Base-by-base conservation (phyloP, 1,140 invertebrate species). In the Sarcophaga peregrina region DNA sequence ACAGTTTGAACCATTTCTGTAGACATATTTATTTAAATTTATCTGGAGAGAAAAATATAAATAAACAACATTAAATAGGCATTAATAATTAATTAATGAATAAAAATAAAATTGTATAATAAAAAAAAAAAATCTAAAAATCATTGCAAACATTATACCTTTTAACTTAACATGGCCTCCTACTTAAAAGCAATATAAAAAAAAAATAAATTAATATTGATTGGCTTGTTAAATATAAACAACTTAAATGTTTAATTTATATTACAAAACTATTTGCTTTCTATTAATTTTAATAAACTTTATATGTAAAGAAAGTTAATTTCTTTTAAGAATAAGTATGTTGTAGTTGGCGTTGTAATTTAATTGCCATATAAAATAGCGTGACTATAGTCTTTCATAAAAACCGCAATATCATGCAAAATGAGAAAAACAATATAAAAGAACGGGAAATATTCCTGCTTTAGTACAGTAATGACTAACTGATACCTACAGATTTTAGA, bases 1-100 rank as follows among this genome's bases (percentile, higher is more conserved):
- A 58, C 83, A 68, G 83, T 80, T 50, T 84, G 80, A 15, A 84
- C 83, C 83, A 84, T 84, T 84, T 84, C 78, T 84, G 5, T 50
- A 37, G 17, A 17, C 62, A 48, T 76, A 52, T 10, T 78, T 50
- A 75, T 54, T 8, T 78, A 47, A 52, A 11, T n/a, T 54, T 73
- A 9, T 13, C 45, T 82, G 13, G 20, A 25, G 80, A 68, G 11
- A 11, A 54, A 54, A 54, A 54, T 11, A 54, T 54, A 54, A 54
- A 5, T 11, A 54, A 54, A 54, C 5, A 54, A 54, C 9, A 54
- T 54, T 11, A 54, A 54, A 54, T 11, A 3, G 5, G 15, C 1
- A 54, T 54, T 11, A 3, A 54, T 54, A 3, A 54, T 11, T 11
- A 54, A 54, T 11, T 54, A 54, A 54, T 54, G 15, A 54, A 54